Evolutionary conservation across 1,140 invertebrate genomes (phyloP).

Genomic region (Drosophila takahashii): DNA sequence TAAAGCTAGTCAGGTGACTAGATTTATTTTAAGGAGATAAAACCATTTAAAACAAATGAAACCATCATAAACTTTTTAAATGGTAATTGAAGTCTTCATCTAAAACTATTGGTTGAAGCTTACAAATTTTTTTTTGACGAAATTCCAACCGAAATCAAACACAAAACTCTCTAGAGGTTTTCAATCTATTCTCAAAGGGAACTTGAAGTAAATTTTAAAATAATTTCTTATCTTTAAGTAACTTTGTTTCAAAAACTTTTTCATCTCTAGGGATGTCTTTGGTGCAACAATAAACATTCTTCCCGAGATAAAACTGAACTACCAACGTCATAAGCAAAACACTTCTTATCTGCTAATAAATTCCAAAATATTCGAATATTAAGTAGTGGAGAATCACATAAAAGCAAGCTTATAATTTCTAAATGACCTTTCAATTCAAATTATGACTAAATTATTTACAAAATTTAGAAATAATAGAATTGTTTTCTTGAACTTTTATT

Average conservation of each 20-base stretch:
- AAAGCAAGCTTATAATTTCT: too few species aligned
- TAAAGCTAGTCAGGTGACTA: background rate
- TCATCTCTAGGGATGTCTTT: background rate
- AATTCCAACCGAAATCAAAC: too few species aligned
- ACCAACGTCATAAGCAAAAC: background rate
- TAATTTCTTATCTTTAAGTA: background rate
- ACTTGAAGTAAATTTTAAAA: background rate
- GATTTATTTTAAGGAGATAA: background rate
- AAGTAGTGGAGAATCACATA: too few species aligned
- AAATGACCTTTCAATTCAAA: too few species aligned
- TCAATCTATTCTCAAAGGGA: background rate
- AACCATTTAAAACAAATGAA: conserved; percentile 7
- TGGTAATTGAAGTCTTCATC: too few species aligned
- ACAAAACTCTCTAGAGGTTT: too few species aligned
- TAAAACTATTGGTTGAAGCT: too few species aligned
- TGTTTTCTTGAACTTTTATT: too few species aligned
- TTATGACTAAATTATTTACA: too few species aligned
- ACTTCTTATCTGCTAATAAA: background rate
- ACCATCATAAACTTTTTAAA: too few species aligned
- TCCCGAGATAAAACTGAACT: background rate
- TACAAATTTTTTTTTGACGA: too few species aligned
- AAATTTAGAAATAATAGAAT: background rate
- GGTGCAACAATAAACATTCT: too few species aligned
- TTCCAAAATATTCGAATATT: background rate
- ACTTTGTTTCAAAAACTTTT: background rate